These are phyloP conservation scores for Palythoa caribaeorum DNA, from an alignment of 92 coral and sea anemone species.

Conservation along the genomic window DNA sequence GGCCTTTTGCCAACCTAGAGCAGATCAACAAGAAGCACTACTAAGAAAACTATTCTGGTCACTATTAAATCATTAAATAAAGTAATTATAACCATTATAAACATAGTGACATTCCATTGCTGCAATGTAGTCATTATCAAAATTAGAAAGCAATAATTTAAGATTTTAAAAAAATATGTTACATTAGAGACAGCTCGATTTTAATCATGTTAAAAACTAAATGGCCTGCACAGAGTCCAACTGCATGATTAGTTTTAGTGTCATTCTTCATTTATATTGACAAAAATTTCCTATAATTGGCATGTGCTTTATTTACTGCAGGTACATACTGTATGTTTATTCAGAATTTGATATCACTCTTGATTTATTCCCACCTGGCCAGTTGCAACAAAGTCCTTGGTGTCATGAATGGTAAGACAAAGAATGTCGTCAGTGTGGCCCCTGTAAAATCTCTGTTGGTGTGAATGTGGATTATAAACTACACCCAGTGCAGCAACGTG, in stretches of 20 bases:
- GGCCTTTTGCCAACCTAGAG: slow-evolving; percentile 91
- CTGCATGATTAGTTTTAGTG: too few relatives aligned
- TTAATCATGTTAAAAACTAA: too few relatives aligned
- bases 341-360: not conserved
- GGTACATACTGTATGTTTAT: not conserved
- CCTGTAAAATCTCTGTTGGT: slow-evolving; percentile 94
- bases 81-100: not conserved
- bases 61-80: not conserved
- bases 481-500: slow-evolving; percentile 97
- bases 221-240: too few relatives aligned
- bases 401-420: slow-evolving; percentile 95
- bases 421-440: slow-evolving; percentile 96
- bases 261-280: too few relatives aligned
- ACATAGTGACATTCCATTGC: too few relatives aligned
- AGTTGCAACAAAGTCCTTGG: slow-evolving; percentile 95
- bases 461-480: slow-evolving; percentile 82
- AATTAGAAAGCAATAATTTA: too few relatives aligned
- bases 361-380: slow-evolving; percentile 78
- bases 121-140: too few relatives aligned
- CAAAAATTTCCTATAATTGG: not conserved
- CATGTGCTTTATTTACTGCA: not conserved
- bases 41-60: not conserved
- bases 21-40: not conserved
- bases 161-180: too few relatives aligned
- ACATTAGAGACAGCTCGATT: too few relatives aligned